These are phyloP conservation scores for Galago senegalensis DNA, from an alignment of 2,797 vertebrate genomes.

Conservation along the genomic window DNA sequence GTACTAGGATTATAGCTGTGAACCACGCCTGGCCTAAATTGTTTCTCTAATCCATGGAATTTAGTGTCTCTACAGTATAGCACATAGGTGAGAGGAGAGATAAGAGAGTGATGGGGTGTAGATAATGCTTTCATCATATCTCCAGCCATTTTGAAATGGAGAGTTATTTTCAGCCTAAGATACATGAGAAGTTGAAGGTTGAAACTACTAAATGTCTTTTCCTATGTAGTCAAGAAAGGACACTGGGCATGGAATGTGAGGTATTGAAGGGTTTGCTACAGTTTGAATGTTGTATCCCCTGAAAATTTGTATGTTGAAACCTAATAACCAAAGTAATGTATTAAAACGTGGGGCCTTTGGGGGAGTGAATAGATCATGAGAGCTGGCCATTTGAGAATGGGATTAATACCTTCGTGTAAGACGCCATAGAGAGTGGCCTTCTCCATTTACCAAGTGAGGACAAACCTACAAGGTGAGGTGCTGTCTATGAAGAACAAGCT, in stretches of 20 bases:
- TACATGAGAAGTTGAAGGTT: not conserved
- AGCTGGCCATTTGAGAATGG: not conserved
- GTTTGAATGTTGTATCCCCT: not conserved
- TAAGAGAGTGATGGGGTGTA: not conserved
- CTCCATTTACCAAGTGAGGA: not conserved
- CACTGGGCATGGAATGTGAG: not conserved
- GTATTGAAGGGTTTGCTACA: not conserved
- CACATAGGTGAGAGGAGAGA: not conserved
- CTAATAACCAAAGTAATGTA: not conserved
- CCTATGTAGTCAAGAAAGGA: not conserved
- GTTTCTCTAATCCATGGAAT: not conserved
- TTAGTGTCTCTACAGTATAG: not conserved
- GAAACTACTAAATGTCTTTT: not conserved
- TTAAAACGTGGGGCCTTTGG: not conserved
- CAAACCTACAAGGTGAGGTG: not conserved
- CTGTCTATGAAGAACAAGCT: not conserved
- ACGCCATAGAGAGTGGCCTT: not conserved
- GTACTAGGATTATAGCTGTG: no score
- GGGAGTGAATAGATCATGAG: not conserved
- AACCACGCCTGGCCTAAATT: no score
- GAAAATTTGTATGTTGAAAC: not conserved
- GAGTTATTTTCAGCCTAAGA: not conserved
- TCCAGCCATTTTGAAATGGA: not conserved
- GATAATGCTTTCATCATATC: not conserved
- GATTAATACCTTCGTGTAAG: not conserved